Conservation (phyloP, 2,113 vertebrate species). For the Pedetes capensis region DNA sequence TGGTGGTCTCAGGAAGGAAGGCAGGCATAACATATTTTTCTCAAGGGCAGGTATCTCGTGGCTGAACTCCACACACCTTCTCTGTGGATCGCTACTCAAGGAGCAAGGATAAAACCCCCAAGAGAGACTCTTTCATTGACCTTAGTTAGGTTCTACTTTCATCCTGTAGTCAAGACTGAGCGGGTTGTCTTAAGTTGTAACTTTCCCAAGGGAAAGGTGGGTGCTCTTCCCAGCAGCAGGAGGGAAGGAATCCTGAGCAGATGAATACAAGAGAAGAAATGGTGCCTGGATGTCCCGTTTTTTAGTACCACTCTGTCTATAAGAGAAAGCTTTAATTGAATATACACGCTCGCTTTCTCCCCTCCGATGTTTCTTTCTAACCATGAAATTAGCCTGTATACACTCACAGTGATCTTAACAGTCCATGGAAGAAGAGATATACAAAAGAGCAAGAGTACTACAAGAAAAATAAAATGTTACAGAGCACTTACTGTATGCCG, state of each 20-base stretch:
- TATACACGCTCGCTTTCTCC: too few species aligned
- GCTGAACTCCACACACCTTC: too few species aligned
- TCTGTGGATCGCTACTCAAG: not conserved
- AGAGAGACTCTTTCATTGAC: not conserved
- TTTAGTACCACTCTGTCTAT: not conserved
- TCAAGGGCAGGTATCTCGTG: not conserved
- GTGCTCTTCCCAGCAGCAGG: not conserved
- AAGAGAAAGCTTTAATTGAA: not conserved
- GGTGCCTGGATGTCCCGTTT: not conserved
- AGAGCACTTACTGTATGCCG: not conserved
- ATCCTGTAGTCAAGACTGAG: not conserved
- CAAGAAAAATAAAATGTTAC: not conserved
- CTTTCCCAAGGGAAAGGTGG: not conserved
- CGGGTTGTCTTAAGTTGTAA: not conserved
- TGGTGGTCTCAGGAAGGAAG: not conserved
- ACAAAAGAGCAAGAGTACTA: not conserved
- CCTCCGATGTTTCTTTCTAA: not conserved
- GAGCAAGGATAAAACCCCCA: not conserved
- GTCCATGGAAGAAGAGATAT: not conserved
- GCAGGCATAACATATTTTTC: not conserved
- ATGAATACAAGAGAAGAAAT: not conserved
- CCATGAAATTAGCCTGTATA: not conserved
- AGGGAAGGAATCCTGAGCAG: accelerated
- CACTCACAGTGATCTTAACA: not conserved
- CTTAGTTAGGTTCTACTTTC: not conserved